Base-by-base conservation (phyloP, 2,113 vertebrate species). In the Rhea americana region DNA sequence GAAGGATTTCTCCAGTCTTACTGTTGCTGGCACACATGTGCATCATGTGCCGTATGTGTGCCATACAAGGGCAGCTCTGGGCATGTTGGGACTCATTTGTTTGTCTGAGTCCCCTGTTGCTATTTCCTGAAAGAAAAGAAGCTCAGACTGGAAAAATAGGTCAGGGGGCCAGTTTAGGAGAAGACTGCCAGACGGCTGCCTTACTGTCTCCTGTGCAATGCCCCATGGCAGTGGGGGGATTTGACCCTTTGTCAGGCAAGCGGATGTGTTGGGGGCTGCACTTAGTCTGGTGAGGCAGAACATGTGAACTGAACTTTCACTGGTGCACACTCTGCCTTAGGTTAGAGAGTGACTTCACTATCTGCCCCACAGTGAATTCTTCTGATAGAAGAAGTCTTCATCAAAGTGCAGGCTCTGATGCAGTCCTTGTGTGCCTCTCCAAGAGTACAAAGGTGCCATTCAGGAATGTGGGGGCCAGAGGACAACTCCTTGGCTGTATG, bases 111-210 rank as follows among this genome's bases (percentile, higher is more conserved):
- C 28, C 28, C 43, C 59, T 72, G 14, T 41, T 35, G 7, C 7
- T 91, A 18, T 11, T 68, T 75, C 39, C 51, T n/a, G 62, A 50
- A 86, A 86, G 16, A 79, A 45, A 59, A 85, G 53, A 1, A 53
- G 20, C 43, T 93, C 48, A 70, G 45, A 24, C 32, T 76, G 78
- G 50, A 82, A 92, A 92, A 82, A 56, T n/a, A 73, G 78, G 41
- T 21, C 32, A 51, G 43, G 15, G n/a, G 22, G 26, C 14, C 47
- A 76, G 22, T 45, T 85, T 41, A 76, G 58, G 32, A 55, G 67
- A 91, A 55, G 62, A 19, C 5, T 85, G 39, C 20, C 79, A 91
- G 75, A 30, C 7, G 75, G 43, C 58, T 91, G 53, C n/a, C 43
- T 55, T 15, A n/a, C 32, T 9, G 3, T 41, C 65, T 93, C 43